These are phyloP conservation scores for Leptopterna dolabrata DNA, from an alignment of 2,888 invertebrate genomes.

Conservation along the genomic window DNA sequence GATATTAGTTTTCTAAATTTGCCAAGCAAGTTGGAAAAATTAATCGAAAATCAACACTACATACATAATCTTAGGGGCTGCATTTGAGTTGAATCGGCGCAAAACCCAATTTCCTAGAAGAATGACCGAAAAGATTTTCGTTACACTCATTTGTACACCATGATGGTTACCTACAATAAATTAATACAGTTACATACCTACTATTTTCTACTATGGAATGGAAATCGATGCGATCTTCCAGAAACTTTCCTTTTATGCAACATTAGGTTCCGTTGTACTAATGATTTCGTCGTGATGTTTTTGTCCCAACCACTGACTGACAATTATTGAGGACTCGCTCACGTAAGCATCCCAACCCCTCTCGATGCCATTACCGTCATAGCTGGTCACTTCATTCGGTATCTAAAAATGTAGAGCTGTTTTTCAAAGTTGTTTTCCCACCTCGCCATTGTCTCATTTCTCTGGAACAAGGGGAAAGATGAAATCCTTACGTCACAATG, in stretches of 20 bases:
- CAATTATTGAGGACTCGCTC: not conserved
- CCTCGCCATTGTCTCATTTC: not conserved
- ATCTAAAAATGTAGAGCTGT: not conserved
- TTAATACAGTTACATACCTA: no score
- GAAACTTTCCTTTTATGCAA: not conserved
- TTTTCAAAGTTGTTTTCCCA: not conserved
- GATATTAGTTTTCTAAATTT: no score
- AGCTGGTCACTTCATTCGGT: not conserved
- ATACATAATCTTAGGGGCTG: no score
- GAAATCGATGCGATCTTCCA: no score
- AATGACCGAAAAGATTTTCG: no score
- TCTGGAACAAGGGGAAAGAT: not conserved
- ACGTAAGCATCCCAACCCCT: not conserved
- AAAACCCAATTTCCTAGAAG: no score
- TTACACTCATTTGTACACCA: no score
- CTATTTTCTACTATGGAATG: no score
- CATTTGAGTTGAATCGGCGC: no score
- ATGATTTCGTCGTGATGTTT: not conserved
- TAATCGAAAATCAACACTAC: no score
- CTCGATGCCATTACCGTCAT: not conserved
- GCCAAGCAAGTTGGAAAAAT: no score
- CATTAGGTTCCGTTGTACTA: not conserved
- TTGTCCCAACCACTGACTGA: not conserved
- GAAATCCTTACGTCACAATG: not conserved
- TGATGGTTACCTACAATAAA: no score